Percentiles rank a stretch among this genome's conserved stretches.
Evolutionary conservation across 2,888 invertebrate species (phyloP).

Genomic region (Chrysina gloriosa): DNA sequence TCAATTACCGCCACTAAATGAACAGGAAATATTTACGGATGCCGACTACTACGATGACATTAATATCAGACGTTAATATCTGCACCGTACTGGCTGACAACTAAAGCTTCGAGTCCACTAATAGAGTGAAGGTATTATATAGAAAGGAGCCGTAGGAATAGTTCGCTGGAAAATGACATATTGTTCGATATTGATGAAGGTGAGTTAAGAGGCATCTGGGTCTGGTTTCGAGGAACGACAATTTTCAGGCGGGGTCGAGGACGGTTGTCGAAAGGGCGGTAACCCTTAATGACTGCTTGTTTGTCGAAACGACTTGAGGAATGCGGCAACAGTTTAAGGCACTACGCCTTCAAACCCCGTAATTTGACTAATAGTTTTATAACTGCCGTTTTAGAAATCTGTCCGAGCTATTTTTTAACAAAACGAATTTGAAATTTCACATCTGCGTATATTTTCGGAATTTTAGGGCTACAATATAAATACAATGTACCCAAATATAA

Average conservation of each 20-base stretch:
- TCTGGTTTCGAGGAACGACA: constrained; percentile 10
- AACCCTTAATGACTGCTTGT: constrained; percentile 48
- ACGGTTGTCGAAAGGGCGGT: constrained; percentile 37
- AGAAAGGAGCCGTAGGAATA: constrained; percentile 31
- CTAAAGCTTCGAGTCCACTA: constrained; percentile 36
- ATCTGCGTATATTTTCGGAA: not conserved
- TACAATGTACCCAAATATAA: not conserved
- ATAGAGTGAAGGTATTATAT: constrained; percentile 41
- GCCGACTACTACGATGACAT: constrained; percentile 33
- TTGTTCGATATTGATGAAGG: constrained; percentile 42
- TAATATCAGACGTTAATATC: constrained; percentile 39
- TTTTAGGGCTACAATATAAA: not conserved
- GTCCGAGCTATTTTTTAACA: constrained; percentile 1
- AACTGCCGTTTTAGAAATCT: constrained; percentile 49
- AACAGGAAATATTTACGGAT: constrained; percentile 35
- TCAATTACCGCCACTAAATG: constrained; percentile 37
- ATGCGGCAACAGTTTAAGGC: constrained; percentile 50
- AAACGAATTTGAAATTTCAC: not conserved
- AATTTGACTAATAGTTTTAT: constrained; percentile 61
- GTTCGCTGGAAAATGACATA: constrained; percentile 40
- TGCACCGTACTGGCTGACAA: constrained; percentile 23
- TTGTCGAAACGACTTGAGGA: constrained; percentile 45
- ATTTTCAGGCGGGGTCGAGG: constrained; percentile 6
- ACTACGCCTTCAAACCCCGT: constrained; percentile 52
- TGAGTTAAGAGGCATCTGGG: constrained; percentile 39